Evolutionary conservation across 2,888 invertebrate species (phyloP).

Genomic region (Agrotis exclamationis): DNA sequence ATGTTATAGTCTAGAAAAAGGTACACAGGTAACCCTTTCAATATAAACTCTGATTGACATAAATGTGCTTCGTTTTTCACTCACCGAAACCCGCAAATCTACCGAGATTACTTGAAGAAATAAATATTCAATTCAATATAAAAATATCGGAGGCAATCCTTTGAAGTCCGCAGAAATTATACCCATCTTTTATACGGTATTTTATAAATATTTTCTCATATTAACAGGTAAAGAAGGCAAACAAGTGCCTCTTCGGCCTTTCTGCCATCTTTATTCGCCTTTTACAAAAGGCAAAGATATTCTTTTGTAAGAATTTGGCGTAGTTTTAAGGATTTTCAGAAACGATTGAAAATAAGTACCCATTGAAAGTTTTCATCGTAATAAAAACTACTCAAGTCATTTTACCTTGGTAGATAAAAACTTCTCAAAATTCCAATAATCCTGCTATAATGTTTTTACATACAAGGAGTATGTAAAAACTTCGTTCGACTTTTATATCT

Average conservation of each 20-base stretch:
- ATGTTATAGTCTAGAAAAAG: too few relatives aligned
- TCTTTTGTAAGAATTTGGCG: conserved; percentile 6
- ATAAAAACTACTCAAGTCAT: too few relatives aligned
- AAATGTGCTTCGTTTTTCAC: neutral
- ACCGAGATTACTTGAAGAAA: conserved; percentile 9
- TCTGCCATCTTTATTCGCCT: conserved; percentile 21
- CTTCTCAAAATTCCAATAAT: too few relatives aligned
- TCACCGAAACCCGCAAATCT: neutral
- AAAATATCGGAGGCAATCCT: conserved; percentile 35
- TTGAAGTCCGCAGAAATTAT: conserved; percentile 51
- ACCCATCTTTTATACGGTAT: conserved; percentile 23
- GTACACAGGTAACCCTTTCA: neutral
- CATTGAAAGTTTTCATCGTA: neutral
- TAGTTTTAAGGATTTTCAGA: neutral
- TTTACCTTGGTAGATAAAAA: too few relatives aligned
- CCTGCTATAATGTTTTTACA: too few relatives aligned
- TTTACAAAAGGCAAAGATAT: conserved; percentile 1
- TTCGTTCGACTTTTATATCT: too few relatives aligned
- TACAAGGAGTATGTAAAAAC: too few relatives aligned
- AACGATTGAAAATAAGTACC: neutral
- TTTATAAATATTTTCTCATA: conserved; percentile 42
- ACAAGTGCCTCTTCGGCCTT: conserved; percentile 32
- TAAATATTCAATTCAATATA: conserved; percentile 23
- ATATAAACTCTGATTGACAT: neutral
- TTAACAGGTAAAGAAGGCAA: conserved; percentile 4